These are phyloP conservation scores for Zele albiditarsus DNA, from an alignment of 2,888 invertebrate genomes.

Conservation along the genomic window DNA sequence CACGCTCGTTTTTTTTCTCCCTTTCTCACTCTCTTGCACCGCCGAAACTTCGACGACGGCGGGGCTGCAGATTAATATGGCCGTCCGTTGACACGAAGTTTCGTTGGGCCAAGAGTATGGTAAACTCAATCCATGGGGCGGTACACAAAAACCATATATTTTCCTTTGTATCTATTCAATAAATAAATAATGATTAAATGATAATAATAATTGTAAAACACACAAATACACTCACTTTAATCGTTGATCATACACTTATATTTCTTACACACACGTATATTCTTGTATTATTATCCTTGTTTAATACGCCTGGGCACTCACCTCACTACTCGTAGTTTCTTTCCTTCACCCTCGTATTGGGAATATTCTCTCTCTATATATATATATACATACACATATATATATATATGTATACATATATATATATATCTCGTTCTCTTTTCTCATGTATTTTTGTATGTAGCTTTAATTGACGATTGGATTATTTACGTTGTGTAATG, in stretches of 20 bases:
- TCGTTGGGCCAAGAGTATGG: conserved; percentile 47
- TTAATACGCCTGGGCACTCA: conserved; percentile 35
- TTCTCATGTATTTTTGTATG: conserved; percentile 43
- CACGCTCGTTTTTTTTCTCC: conserved; percentile 48
- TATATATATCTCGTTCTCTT: conserved; percentile 12
- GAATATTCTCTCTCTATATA: conserved; percentile 17
- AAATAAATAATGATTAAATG: conserved; percentile 9
- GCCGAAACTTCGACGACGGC: conserved; percentile 47
- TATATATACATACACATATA: background rate
- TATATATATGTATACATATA: background rate
- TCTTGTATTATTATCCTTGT: conserved; percentile 31
- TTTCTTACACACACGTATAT: background rate
- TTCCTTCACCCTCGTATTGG: conserved; percentile 41
- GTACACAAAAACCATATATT: conserved; percentile 36
- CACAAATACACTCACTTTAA: conserved; percentile 18
- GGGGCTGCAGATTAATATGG: conserved; percentile 59
- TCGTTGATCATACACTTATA: background rate
- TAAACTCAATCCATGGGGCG: conserved; percentile 39
- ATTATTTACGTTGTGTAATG: background rate
- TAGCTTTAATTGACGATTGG: conserved; percentile 37
- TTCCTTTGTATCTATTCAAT: conserved; percentile 4
- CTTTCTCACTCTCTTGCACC: conserved; percentile 39
- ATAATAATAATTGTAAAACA: conserved; percentile 7
- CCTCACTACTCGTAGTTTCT: conserved; percentile 45
- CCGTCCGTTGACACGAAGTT: conserved; percentile 57